Evolutionary conservation across 2,888 invertebrate genomes (phyloP), one percentile per base, ranked within the genome.

Genomic region (Cartodere bifasciata): DNA sequence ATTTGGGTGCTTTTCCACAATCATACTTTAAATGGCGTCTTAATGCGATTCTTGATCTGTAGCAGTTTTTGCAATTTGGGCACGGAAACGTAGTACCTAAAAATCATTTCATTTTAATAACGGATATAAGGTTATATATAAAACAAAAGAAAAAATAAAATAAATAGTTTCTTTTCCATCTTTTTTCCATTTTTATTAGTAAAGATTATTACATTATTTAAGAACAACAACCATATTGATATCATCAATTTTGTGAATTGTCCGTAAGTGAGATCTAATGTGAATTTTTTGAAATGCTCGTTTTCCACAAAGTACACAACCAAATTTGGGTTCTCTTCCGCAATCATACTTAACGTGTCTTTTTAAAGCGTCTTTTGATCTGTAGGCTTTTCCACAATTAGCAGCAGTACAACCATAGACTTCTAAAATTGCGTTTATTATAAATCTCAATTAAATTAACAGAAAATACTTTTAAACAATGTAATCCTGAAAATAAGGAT

Each of bases 281-380:
- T 50, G 51, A 24, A 46, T 45, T 31, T 45, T 48, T 10, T 52
- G 49, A 31, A 51, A 53, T 13, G 50, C 45, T 37, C 49, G 54
- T 23, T 44, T 43, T n/a, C 26, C 25, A 21, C 52, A 52, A 7
- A 39, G 32, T 4, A 33, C 26, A 32, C 47, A 47, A 13, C 26
- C 21, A 23, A 44, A 42, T 9, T 37, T 35, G 4, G 51, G 50
- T 6, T 48, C 46, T 39, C 51, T 55, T 25, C 72, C 70, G 52
- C 83, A 84, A 55, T 82, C 82, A 58, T 76, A 74, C 51, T 70
- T 72, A 46, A 73, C 67, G 56, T 82, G 82, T 34, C 81, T 70
- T 50, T 70, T 72, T 35, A 82, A 60, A 14, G 76, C 77, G 35
- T 74, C 72, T 50, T 75, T 74, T 57, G 72, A 69, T 53, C 72